Evolutionary conservation across 2,888 invertebrate species (phyloP).

Genomic region (Lithophane ornitopus): DNA sequence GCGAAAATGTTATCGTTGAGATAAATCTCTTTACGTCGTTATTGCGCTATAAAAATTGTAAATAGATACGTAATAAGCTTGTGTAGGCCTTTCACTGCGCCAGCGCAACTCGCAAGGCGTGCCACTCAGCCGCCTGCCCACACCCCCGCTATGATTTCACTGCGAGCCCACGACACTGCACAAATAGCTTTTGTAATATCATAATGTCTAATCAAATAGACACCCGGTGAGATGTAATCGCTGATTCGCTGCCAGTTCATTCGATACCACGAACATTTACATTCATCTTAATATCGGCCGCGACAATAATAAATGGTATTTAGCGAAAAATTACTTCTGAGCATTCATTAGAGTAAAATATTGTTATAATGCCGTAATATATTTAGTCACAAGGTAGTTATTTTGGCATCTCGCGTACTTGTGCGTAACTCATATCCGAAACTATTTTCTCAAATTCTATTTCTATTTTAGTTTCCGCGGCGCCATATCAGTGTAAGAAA

Average conservation of each 20-base stretch:
- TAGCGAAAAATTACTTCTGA: slow-evolving; percentile 16
- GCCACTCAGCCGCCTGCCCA: slow-evolving; percentile 41
- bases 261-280: background rate
- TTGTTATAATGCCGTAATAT: slow-evolving; percentile 29
- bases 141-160: slow-evolving; percentile 67
- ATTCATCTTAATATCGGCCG: slow-evolving; percentile 1
- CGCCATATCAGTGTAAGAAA: slow-evolving; percentile 43
- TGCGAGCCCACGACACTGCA: slow-evolving; percentile 57
- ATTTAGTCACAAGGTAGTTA: slow-evolving; percentile 47
- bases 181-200: slow-evolving; percentile 60
- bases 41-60: slow-evolving; percentile 58
- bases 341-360: slow-evolving; percentile 16
- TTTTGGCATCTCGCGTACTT: slow-evolving; percentile 46
- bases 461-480: slow-evolving; percentile 45
- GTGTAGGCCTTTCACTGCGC: slow-evolving; percentile 68
- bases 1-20: slow-evolving; percentile 38
- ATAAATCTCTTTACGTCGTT: slow-evolving; percentile 47
- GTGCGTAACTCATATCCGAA: slow-evolving; percentile 42
- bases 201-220: slow-evolving; percentile 55
- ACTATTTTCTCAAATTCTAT: slow-evolving; percentile 55
- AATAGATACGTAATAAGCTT: slow-evolving; percentile 57
- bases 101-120: slow-evolving; percentile 53
- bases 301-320: slow-evolving; percentile 8
- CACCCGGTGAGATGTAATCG: slow-evolving; percentile 24
- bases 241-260: background rate